phyloP scores from a whole-genome alignment of 2,888 invertebrate genomes.

The Atherix ibis region DNA sequence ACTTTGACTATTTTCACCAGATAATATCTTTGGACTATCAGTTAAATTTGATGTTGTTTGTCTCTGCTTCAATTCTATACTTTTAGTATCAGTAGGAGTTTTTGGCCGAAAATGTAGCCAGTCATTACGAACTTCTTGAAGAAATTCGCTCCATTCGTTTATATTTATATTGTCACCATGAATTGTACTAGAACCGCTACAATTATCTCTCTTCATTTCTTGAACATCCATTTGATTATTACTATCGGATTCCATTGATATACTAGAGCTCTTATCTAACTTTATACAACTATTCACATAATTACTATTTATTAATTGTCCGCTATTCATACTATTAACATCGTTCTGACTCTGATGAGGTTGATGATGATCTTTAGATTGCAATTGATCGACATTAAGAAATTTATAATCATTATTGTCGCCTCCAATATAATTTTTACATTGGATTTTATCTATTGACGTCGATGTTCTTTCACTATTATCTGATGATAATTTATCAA shows the following conservation, averaged over 20 bases:
- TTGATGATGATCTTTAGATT: neutral
- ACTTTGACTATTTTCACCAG: neutral
- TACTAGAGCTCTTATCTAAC: neutral
- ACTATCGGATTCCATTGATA: neutral
- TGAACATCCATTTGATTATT: too few species aligned
- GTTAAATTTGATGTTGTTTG: too few species aligned
- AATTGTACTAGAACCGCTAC: too few species aligned
- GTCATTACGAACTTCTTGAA: constrained; percentile 27
- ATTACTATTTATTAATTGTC: neutral
- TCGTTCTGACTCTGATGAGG: constrained; percentile 3
- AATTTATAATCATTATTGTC: too few species aligned
- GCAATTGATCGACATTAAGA: neutral
- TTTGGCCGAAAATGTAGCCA: constrained; percentile 33
- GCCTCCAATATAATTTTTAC: too few species aligned
- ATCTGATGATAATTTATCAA: too few species aligned
- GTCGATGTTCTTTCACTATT: too few species aligned
- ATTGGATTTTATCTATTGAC: too few species aligned
- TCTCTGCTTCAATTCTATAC: too few species aligned
- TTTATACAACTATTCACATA: constrained; percentile 4
- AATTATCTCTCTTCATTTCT: neutral
- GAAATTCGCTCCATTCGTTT: constrained; percentile 23
- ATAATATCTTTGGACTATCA: neutral
- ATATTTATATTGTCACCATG: too few species aligned
- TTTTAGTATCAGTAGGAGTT: constrained; percentile 18
- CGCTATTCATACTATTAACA: neutral